These are phyloP conservation scores for Megaustenia siamemsis DNA, from an alignment of 2,888 invertebrate genomes.

Conservation along the genomic window DNA sequence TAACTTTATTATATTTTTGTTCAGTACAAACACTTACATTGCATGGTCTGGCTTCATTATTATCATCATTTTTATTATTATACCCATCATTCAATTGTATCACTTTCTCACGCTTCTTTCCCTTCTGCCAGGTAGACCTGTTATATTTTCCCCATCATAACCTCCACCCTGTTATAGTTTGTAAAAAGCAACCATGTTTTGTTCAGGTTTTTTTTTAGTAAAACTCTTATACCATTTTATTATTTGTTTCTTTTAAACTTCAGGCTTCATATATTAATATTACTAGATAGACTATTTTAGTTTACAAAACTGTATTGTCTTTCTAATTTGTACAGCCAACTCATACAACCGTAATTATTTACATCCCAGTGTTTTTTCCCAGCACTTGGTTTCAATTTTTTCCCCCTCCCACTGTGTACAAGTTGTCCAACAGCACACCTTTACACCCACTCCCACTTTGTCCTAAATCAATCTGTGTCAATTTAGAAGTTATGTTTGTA, in stretches of 20 bases:
- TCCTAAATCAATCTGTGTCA: too few relatives aligned
- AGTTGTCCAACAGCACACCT: neutral
- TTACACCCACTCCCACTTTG: too few relatives aligned
- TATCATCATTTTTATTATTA: neutral
- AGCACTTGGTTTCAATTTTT: neutral
- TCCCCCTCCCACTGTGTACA: constrained; percentile 1
- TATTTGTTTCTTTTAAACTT: neutral
- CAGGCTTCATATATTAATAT: neutral
- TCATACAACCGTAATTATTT: neutral
- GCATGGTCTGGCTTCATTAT: constrained; percentile 41
- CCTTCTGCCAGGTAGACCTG: constrained; percentile 37
- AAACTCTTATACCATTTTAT: neutral
- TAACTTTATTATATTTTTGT: constrained; percentile 37
- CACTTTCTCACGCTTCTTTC: neutral
- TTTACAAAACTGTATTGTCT: neutral
- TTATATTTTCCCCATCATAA: neutral
- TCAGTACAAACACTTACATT: constrained; percentile 43
- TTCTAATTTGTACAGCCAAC: neutral
- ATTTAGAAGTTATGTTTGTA: too few relatives aligned
- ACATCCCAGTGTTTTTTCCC: neutral
- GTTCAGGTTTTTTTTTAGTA: neutral
- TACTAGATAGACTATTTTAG: neutral
- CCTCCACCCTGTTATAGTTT: neutral
- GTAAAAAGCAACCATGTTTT: constrained; percentile 4
- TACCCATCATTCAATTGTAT: constrained; percentile 21